A percentile compares a stretch with the other conserved stretches of the same genome.
Conservation (phyloP, 64 coral and sea anemone genomes). For the Porites lutea region DNA sequence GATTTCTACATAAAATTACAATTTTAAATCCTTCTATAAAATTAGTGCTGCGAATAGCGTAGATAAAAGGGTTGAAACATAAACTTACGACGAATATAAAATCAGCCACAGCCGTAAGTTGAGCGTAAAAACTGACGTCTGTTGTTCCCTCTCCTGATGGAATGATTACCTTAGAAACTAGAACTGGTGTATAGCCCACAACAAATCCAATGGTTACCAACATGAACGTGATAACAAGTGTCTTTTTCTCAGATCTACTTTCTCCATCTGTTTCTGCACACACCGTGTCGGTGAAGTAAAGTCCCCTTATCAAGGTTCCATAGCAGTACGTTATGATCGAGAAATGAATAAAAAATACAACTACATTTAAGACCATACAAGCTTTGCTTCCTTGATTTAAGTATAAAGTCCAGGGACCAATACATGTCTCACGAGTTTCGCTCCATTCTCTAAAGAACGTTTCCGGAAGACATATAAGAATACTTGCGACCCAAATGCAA, state of each 20-base stretch:
- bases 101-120: too few species aligned
- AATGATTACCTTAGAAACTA: not conserved
- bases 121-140: too few species aligned
- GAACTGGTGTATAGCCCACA: not conserved
- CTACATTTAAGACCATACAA: not conserved
- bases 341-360: not conserved
- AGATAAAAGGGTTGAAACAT: not conserved
- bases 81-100: not conserved
- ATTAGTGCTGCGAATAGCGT: not conserved
- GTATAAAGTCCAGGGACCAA: not conserved
- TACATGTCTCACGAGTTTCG: not conserved
- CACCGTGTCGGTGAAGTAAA: constrained; percentile 45
- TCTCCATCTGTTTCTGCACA: not conserved
- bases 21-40: not conserved
- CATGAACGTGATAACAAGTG: constrained; percentile 4
- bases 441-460: not conserved
- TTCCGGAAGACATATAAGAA: not conserved
- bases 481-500: not conserved
- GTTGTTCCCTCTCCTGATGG: not conserved
- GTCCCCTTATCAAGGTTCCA: constrained; percentile 1
- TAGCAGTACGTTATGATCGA: not conserved
- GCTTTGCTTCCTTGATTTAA: not conserved
- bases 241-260: constrained; percentile 19
- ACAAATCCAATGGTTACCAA: not conserved
- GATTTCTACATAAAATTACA: not conserved